Evolutionary conservation across 37 sponge, comb jelly and placozoan species (phyloP), one percentile per base, ranked within the genome.

Genomic region (Chondrosia reniformis): DNA sequence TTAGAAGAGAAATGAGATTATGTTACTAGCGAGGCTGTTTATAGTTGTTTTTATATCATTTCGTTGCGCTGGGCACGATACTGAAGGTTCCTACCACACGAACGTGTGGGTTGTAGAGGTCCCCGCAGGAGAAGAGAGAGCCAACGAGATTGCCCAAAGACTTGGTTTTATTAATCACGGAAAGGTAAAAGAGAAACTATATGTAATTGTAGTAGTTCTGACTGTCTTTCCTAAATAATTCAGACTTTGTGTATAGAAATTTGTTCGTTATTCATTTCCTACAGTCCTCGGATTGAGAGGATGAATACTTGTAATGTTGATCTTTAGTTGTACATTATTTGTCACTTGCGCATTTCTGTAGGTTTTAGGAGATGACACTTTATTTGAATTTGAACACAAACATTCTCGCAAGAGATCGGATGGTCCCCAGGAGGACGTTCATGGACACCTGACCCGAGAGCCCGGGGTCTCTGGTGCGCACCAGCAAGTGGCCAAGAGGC

Each of bases 71-170:
- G n/a, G n/a, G n/a, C n/a, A n/a, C n/a, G n/a, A n/a, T n/a, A n/a
- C n/a, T n/a, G 45, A 66, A 0, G 76, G 82, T 33, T 77, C 49
- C 4, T 31, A 45, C 31, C 89, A 86, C 54, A 84, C 88, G 33
- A 94, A 94, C 76, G 74, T 78, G 24, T 94, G 94, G 94, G 90
- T 84, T 0, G 90, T 94, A 25, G 84, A 87, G 55, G 62, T 94
- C 9, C 55, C 17, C 0, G 87, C 87, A 0, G 94, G 94, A 30
- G 25, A 24, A 13, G 80, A 76, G 6, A 76, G 61, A 22, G 94
- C 94, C 25, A 63, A 74, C n/a, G 52, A 40, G 17, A 24, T 89
- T 30, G 94, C 94, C 8, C 38, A 57, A 34, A 89, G 67, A 75
- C 94, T 89, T 44, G 87, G 87, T 36, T 89, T 94, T 66, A 46